These are phyloP conservation scores for Diaprepes abbreviatus DNA, from an alignment of 2,888 invertebrate genomes.

Conservation along the genomic window DNA sequence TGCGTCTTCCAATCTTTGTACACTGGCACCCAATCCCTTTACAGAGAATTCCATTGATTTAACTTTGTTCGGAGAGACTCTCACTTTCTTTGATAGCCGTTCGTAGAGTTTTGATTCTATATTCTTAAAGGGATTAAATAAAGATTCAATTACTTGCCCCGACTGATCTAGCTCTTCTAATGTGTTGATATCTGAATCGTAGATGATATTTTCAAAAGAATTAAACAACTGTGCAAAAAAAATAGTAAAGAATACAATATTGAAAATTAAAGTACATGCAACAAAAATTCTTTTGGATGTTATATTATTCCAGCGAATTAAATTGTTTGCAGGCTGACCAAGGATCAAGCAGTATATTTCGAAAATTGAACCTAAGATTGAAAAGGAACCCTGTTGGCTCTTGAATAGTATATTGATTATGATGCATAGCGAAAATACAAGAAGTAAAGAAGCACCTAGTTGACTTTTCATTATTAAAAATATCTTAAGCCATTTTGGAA, in stretches of 20 bases:
- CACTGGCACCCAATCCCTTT: neutral
- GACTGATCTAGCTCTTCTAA: constrained; percentile 65
- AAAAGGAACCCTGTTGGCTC: neutral
- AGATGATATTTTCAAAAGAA: constrained; percentile 65
- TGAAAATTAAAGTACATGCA: neutral
- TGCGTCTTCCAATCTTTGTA: constrained; percentile 47
- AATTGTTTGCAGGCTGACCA: neutral
- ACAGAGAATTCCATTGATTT: neutral
- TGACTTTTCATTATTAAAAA: constrained; percentile 22
- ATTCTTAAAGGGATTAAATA: no score
- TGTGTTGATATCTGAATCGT: constrained; percentile 67
- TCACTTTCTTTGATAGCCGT: constrained; percentile 22
- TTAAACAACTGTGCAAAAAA: constrained; percentile 58
- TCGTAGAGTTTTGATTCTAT: constrained; percentile 35
- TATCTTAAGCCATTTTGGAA: constrained; percentile 66
- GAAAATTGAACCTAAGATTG: neutral
- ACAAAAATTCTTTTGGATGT: constrained; percentile 6
- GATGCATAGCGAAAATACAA: neutral
- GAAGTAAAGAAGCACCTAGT: neutral
- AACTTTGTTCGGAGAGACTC: neutral
- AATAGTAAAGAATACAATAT: no score
- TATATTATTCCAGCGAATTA: neutral
- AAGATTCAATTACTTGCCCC: constrained; percentile 63
- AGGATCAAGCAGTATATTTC: constrained; percentile 14
- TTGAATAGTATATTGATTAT: neutral